Conservation (phyloP, 2,797 vertebrate genomes). For the Mico argentatus region DNA sequence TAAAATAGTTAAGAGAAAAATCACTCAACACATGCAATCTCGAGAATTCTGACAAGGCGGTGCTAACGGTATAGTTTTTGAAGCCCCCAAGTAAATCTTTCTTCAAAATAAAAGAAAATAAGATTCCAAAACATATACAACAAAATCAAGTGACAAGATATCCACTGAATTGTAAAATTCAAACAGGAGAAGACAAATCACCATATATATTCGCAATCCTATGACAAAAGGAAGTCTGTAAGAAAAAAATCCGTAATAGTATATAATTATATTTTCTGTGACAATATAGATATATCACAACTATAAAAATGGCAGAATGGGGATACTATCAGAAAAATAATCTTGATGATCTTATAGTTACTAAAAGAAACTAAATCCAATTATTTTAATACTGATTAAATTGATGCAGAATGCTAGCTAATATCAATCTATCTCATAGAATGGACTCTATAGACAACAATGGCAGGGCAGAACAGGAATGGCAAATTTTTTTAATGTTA, state of each 20-base stretch:
- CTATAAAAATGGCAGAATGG: background rate
- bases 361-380: constrained; percentile 34
- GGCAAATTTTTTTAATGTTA: background rate
- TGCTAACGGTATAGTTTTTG: background rate
- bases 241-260: background rate
- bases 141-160: background rate
- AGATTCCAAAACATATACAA: background rate
- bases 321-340: background rate
- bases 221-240: background rate
- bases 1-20: constrained; percentile 37
- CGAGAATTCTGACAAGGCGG: background rate
- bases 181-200: background rate
- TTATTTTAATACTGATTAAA: background rate
- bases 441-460: background rate
- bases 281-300: background rate
- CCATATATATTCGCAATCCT: background rate
- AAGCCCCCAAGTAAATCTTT: constrained; percentile 17
- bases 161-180: background rate
- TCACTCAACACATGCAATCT: background rate
- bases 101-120: constrained; percentile 25
- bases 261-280: background rate
- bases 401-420: background rate
- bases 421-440: background rate
- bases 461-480: background rate
- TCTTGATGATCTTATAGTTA: background rate